Conservation (phyloP, 2,888 invertebrate species). For the Mallateleia sp. region DNA sequence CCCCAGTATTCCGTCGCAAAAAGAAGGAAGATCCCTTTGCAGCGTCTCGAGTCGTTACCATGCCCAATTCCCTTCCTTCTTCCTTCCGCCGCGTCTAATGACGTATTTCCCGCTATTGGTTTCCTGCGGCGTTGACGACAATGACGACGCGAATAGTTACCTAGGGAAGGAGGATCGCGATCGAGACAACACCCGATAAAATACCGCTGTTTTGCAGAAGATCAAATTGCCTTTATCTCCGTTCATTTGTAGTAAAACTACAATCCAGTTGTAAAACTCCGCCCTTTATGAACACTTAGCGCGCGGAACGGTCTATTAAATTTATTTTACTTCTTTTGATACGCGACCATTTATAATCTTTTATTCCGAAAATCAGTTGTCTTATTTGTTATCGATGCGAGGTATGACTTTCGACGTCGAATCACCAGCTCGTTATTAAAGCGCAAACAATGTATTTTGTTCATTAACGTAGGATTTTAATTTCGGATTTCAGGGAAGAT, state of each 20-base stretch:
- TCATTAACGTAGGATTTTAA: constrained; percentile 56
- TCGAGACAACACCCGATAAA: constrained; percentile 68
- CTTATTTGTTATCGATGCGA: neutral
- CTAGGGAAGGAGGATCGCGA: constrained; percentile 77
- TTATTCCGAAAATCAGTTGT: constrained; percentile 17
- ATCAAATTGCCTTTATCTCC: constrained; percentile 72
- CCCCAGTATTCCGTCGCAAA: constrained; percentile 65
- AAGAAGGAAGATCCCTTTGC: constrained; percentile 77
- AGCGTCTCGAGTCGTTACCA: constrained; percentile 83
- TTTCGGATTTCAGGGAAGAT: constrained; percentile 44
- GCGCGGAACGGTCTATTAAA: constrained; percentile 51
- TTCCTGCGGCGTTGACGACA: constrained; percentile 81
- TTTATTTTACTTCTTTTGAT: constrained; percentile 38
- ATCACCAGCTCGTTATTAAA: constrained; percentile 21
- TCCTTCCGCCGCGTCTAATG: constrained; percentile 83
- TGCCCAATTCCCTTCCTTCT: constrained; percentile 80
- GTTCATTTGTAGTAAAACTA: constrained; percentile 67
- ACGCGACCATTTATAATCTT: constrained; percentile 12
- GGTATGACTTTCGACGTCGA: neutral
- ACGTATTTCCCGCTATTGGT: constrained; percentile 87
- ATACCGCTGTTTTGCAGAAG: constrained; percentile 58
- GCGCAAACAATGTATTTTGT: constrained; percentile 13
- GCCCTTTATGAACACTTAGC: constrained; percentile 52
- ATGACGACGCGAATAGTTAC: constrained; percentile 83
- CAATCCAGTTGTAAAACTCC: constrained; percentile 60